phyloP scores from a whole-genome alignment of 2,888 invertebrate species.

The Cataglyphis cursor region DNA sequence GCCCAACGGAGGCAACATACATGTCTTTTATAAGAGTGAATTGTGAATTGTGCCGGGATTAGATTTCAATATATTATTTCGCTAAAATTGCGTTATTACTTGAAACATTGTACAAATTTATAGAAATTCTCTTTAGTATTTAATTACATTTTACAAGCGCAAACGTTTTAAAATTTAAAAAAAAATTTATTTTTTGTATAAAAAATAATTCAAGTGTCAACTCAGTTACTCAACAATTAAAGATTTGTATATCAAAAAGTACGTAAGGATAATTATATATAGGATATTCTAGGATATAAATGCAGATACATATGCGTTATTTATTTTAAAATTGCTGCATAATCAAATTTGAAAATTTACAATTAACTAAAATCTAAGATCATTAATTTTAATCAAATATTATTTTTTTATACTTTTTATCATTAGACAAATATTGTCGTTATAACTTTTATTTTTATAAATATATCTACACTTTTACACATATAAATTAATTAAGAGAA shows the following conservation, averaged over 20 bases:
- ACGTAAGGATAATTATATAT: no score
- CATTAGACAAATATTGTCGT: not conserved
- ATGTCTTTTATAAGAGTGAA: no score
- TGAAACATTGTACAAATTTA: not conserved
- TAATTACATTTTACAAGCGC: not conserved
- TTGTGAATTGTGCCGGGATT: not conserved
- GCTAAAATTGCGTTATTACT: not conserved
- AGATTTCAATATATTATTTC: not conserved
- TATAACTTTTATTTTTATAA: not conserved
- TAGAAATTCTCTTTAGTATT: not conserved
- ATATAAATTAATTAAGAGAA: not conserved
- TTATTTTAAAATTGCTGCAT: not conserved
- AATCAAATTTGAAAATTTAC: not conserved
- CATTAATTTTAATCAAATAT: not conserved
- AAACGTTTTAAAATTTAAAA: not conserved
- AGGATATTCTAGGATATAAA: not conserved
- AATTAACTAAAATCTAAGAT: conserved; percentile 1
- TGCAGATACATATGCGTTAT: not conserved
- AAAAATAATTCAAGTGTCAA: not conserved
- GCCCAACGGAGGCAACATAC: no score
- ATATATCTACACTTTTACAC: not conserved
- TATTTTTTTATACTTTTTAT: not conserved
- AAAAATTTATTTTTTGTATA: not conserved
- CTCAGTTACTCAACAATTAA: not conserved
- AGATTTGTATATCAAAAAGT: not conserved